Percentiles rank a stretch among this genome's conserved stretches.
Evolutionary conservation across 92 coral and sea anemone species (phyloP).

Genomic region (Blastomussa wellsi): DNA sequence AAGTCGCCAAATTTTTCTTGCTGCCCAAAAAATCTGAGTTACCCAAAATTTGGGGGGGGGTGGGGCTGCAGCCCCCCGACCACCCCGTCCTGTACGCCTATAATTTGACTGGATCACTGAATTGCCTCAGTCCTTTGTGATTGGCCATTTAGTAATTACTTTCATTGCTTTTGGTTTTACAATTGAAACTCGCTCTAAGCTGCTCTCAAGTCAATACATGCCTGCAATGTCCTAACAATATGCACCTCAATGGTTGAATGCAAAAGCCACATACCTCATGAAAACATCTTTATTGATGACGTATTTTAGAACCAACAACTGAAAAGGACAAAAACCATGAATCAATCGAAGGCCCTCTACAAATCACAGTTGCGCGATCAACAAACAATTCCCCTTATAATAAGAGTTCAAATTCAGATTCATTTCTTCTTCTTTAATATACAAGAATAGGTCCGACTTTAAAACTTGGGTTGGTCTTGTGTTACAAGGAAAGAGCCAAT

Average conservation of each 20-base stretch:
- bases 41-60: too few species aligned
- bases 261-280: constrained; percentile 73
- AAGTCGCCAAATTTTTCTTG: too few species aligned
- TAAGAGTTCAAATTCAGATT: too few species aligned
- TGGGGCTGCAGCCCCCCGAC: too few species aligned
- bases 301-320: constrained; percentile 93
- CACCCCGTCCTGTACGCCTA: too few species aligned
- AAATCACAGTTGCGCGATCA: neutral
- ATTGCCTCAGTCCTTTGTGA: too few species aligned
- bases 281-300: constrained; percentile 97
- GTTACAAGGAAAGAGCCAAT: too few species aligned
- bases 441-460: neutral
- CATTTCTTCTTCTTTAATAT: neutral
- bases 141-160: too few species aligned
- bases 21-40: too few species aligned
- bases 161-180: too few species aligned
- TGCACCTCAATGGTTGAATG: neutral
- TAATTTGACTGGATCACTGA: too few species aligned
- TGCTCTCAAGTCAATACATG: neutral
- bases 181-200: neutral
- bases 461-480: neutral
- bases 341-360: neutral
- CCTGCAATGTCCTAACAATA: neutral
- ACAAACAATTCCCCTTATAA: neutral
- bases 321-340: constrained; percentile 17